phyloP scores from a whole-genome alignment of 2,888 invertebrate genomes.

The Thymelicus sylvestris region DNA sequence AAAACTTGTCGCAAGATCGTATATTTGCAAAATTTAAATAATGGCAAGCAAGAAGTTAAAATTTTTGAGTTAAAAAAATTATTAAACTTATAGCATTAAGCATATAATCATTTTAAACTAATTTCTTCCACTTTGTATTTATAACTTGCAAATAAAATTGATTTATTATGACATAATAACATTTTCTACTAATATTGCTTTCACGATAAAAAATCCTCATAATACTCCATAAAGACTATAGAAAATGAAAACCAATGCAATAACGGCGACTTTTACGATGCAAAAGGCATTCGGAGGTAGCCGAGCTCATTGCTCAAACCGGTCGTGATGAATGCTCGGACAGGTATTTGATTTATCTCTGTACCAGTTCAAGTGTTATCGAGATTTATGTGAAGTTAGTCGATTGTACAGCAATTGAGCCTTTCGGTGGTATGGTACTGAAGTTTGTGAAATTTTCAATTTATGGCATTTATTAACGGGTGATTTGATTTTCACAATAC shows the following conservation, averaged over 20 bases:
- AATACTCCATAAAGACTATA: background rate
- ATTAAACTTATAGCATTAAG: too few relatives aligned
- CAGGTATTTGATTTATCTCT: slow-evolving; percentile 17
- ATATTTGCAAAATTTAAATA: too few relatives aligned
- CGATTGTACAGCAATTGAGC: slow-evolving; percentile 20
- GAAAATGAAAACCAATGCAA: background rate
- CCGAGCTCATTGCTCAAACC: slow-evolving; percentile 17
- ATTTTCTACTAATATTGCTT: too few relatives aligned
- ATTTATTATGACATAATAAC: too few relatives aligned
- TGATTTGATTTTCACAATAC: background rate
- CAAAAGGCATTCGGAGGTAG: slow-evolving; percentile 7
- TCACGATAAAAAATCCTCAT: too few relatives aligned
- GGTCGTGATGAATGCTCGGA: slow-evolving; percentile 20
- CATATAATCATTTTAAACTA: too few relatives aligned
- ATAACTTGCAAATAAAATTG: background rate
- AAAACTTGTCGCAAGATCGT: too few relatives aligned
- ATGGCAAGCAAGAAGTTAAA: too few relatives aligned
- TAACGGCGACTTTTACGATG: slow-evolving; percentile 3
- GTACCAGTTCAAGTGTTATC: slow-evolving; percentile 25
- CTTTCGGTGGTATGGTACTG: background rate
- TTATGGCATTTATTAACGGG: background rate
- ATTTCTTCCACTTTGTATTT: background rate
- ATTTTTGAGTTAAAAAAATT: too few relatives aligned
- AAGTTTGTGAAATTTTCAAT: background rate
- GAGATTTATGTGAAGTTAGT: slow-evolving; percentile 23